Base-by-base conservation (phyloP, 2,888 invertebrate genomes). In the Dione vanillae region DNA sequence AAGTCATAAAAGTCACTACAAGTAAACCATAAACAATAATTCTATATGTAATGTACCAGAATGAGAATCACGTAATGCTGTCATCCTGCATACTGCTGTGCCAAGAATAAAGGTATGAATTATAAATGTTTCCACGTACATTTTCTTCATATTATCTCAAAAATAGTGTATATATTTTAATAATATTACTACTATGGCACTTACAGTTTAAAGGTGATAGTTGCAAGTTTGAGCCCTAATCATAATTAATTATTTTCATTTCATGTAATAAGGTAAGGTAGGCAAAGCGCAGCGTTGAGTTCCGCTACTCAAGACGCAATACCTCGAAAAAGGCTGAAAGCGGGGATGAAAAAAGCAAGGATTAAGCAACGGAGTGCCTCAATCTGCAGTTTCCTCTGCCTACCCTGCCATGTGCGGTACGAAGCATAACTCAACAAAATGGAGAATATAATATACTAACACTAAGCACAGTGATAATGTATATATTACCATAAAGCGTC, bases 21-120 rank as follows among this genome's bases (percentile, higher is more conserved):
- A 35, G 37, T 56, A 37, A 56, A 37, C 10, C 10, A 56, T 56
- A 37, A 37, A 37, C 54, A 56, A 56, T 56, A 56, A 37, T 35
- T 56, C 54, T 6, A 56, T 56, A 37, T 37, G 37, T 35, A 37
- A 37, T 14, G 16, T 37, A 54, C n/a, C n/a, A 35, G n/a, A 27
- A 54, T 54, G 54, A 54, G 54, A 54, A 54, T 56, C 54, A 56
- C 54, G 54, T 56, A 56, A 56, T 16, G 37, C 54, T 37, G 54
- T 56, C 54, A 56, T 16, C 54, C 37, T 56, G 37, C 16, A 56
- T 56, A 16, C 54, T 10, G 37, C 37, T 37, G 54, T 37, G 37
- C 54, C 37, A 37, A 54, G 54, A 54, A 54, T 54, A 54, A 54
- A 54, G n/a, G 54, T 37, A n/a, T 54, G 54, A 54, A 54, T 54